A percentile compares a stretch with the other conserved stretches of the same genome.
phyloP scores from a whole-genome alignment of 53 echinoderm and acorn worm species.

The Paracentrotus lividus region DNA sequence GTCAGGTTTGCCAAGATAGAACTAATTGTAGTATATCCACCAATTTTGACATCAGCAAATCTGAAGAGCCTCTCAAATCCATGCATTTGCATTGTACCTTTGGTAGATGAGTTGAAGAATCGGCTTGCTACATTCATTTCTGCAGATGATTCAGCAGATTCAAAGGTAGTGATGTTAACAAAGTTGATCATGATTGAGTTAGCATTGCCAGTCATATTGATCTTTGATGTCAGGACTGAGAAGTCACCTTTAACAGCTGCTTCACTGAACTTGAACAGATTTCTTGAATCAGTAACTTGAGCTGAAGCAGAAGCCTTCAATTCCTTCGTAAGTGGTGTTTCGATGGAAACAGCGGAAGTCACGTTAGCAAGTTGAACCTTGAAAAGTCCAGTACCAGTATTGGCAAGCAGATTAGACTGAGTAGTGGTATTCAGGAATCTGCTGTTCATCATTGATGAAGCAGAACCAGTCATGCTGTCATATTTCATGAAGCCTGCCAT shows the following conservation, averaged over 20 bases:
- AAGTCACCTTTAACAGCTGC: conserved; percentile 17
- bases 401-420: conserved; percentile 64
- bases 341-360: conserved; percentile 56
- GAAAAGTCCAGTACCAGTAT: conserved; percentile 76
- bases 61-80: conserved; percentile 62
- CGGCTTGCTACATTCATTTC: conserved; percentile 51
- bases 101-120: conserved; percentile 74
- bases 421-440: conserved; percentile 71
- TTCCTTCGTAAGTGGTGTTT: conserved; percentile 66
- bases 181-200: conserved; percentile 64
- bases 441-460: conserved; percentile 66
- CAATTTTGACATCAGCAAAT: conserved; percentile 69
- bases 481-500: conserved; percentile 69
- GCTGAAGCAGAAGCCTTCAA: conserved; percentile 71
- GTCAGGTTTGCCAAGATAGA: conserved; percentile 75
- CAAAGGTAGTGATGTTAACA: conserved; percentile 66
- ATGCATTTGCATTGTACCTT: conserved; percentile 34
- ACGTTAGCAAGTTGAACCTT: conserved; percentile 77
- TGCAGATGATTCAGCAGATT: conserved; percentile 50
- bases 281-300: conserved; percentile 76
- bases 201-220: conserved; percentile 78
- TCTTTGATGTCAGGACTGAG: conserved; percentile 64
- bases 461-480: conserved; percentile 45
- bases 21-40: conserved; percentile 71
- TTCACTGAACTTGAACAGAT: conserved; percentile 75